A percentile compares a stretch with the other conserved stretches of the same genome.
Conservation (phyloP, 2,113 vertebrate species). For the Tenebrosternarchus preto region DNA sequence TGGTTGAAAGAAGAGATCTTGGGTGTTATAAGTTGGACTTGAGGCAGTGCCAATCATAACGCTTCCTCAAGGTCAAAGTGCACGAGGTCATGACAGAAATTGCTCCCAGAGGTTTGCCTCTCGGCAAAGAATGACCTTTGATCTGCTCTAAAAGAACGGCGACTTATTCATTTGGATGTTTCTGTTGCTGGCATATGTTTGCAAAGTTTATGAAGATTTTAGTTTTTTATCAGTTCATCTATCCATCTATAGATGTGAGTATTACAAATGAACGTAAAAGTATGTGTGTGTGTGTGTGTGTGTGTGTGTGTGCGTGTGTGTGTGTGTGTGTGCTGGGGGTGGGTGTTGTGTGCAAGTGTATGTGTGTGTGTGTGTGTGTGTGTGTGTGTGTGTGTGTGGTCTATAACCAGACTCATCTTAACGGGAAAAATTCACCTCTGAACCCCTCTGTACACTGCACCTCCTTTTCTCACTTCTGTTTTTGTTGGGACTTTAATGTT, state of each 20-base stretch:
- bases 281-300: conserved; percentile 2
- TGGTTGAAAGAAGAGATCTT: not conserved
- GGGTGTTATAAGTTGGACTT: conserved; percentile 2
- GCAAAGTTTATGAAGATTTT: not conserved
- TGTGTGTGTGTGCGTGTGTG: conserved; percentile 6
- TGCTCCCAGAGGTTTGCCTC: conserved; percentile 52
- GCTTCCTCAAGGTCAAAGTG: conserved; percentile 39
- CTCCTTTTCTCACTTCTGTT: no score
- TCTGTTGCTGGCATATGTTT: not conserved
- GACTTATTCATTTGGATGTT: conserved; percentile 3
- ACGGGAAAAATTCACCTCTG: no score
- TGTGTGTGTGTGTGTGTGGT: conserved; percentile 1
- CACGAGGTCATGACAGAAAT: conserved; percentile 46
- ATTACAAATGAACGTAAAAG: not conserved
- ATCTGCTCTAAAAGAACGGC: conserved; percentile 23
- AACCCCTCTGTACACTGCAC: no score
- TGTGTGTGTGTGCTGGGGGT: not conserved
- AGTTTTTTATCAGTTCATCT: not conserved
- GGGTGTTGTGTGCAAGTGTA: no score
- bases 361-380: not conserved
- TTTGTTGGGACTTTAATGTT: no score
- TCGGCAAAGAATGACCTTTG: conserved; percentile 45
- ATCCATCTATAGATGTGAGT: not conserved
- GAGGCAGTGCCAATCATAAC: conserved; percentile 26
- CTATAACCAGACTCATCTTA: not conserved